Evolutionary conservation across 2,888 invertebrate genomes (phyloP).

Genomic region (Lomographa bimaculata): DNA sequence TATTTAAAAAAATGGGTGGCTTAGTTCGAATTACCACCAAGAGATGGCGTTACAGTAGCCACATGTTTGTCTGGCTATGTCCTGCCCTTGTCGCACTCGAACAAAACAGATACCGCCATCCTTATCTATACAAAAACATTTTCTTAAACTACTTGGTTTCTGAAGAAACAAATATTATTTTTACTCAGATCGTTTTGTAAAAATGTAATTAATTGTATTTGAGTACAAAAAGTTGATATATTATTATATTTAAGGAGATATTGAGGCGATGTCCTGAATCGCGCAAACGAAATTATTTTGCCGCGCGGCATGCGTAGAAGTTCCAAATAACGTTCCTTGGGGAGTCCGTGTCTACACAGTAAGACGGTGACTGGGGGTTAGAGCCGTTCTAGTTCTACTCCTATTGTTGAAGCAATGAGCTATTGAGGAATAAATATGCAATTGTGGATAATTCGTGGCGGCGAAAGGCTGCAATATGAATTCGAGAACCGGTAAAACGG

Average conservation of each 20-base stretch:
- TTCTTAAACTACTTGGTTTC: slow-evolving; percentile 6
- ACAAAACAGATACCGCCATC: slow-evolving; percentile 24
- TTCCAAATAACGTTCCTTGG: neutral
- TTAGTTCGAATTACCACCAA: slow-evolving; percentile 20
- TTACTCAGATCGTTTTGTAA: neutral
- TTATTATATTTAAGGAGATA: neutral
- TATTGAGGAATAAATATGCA: slow-evolving; percentile 8
- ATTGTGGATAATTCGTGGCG: slow-evolving; percentile 13
- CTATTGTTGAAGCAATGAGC: slow-evolving; percentile 23
- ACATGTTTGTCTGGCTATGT: neutral
- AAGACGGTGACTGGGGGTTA: slow-evolving; percentile 39
- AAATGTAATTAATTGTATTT: neutral
- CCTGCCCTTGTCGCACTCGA: slow-evolving; percentile 22
- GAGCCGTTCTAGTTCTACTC: slow-evolving; percentile 44
- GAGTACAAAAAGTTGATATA: slow-evolving; percentile 19
- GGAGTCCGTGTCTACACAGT: slow-evolving; percentile 60
- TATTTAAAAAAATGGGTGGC: neutral
- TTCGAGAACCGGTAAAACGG: neutral
- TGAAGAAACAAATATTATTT: neutral
- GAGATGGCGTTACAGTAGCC: slow-evolving; percentile 43
- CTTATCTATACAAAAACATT: slow-evolving; percentile 22
- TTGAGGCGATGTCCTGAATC: slow-evolving; percentile 33
- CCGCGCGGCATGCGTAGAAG: slow-evolving; percentile 28
- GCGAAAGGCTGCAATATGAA: slow-evolving; percentile 2
- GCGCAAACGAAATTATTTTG: slow-evolving; percentile 41